phyloP scores from a whole-genome alignment of 2,888 invertebrate species.

The Drosophila anceps region DNA sequence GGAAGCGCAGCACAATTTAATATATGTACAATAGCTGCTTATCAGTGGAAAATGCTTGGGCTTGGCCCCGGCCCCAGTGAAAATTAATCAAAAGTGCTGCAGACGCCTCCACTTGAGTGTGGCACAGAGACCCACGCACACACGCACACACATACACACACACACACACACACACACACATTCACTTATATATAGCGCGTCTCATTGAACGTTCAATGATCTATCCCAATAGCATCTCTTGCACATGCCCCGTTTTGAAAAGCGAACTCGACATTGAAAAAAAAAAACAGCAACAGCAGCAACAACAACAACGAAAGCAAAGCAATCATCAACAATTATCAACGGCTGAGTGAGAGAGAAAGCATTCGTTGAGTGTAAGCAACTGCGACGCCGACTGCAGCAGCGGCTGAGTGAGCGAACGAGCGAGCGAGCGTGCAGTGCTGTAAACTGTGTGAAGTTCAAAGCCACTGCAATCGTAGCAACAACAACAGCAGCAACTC shows the following conservation, averaged over 20 bases:
- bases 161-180: conserved; percentile 17
- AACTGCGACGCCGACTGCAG: not conserved
- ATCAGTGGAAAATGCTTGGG: conserved; percentile 53
- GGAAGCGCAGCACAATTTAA: conserved; percentile 57
- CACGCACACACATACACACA: conserved; percentile 13
- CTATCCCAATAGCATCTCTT: conserved; percentile 66
- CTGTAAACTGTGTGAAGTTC: conserved; percentile 75
- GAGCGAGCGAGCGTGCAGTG: not conserved
- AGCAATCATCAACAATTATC: conserved; percentile 51
- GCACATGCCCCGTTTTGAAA: conserved; percentile 69
- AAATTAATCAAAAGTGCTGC: conserved; percentile 76
- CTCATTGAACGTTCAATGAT: conserved; percentile 78
- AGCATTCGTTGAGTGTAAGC: conserved; percentile 21
- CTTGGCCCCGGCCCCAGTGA: conserved; percentile 29
- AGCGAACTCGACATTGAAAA: conserved; percentile 80
- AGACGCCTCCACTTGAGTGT: conserved; percentile 72
- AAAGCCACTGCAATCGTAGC: conserved; percentile 67
- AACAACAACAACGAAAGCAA: conserved; percentile 45
- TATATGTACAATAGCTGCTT: conserved; percentile 47
- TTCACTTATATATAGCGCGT: conserved; percentile 9
- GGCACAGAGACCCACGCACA: conserved; percentile 39
- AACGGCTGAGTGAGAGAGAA: conserved; percentile 27
- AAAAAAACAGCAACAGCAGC: conserved; percentile 13
- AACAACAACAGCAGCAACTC: conserved; percentile 14
- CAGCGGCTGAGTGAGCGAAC: conserved; percentile 8